These are phyloP conservation scores for Odontophorus gujanensis DNA, from an alignment of 2,113 vertebrate species.

Conservation along the genomic window DNA sequence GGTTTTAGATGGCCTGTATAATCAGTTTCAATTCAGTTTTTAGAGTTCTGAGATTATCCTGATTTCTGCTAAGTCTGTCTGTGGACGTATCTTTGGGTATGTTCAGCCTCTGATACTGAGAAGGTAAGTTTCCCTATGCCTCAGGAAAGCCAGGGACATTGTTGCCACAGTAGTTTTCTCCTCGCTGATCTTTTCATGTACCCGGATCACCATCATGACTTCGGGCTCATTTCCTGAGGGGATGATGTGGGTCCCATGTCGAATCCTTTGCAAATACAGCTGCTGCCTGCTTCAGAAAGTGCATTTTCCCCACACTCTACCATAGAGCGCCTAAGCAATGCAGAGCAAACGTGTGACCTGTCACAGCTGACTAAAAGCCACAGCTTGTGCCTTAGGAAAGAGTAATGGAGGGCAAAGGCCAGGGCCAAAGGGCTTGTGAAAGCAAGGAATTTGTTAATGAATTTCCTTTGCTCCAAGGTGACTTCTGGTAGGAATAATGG, in stretches of 20 bases:
- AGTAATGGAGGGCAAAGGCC: constrained; percentile 1
- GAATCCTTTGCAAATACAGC: background rate
- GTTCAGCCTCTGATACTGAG: background rate
- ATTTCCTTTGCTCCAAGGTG: background rate
- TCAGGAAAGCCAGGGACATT: background rate
- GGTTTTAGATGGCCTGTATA: background rate
- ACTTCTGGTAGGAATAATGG: background rate
- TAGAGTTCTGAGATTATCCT: background rate
- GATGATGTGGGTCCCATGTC: background rate
- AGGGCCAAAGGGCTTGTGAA: background rate
- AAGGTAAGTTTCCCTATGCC: too few species aligned
- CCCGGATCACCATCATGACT: background rate
- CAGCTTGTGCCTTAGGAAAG: background rate
- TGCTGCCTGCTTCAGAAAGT: background rate
- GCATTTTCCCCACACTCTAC: background rate
- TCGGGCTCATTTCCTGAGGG: background rate
- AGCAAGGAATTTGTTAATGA: background rate
- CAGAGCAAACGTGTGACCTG: background rate
- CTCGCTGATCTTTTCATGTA: background rate
- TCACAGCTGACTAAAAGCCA: background rate
- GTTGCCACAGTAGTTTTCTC: background rate
- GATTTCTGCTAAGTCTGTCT: background rate
- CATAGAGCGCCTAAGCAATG: fast-evolving
- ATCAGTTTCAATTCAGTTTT: background rate
- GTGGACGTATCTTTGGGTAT: background rate